These are phyloP conservation scores for Strix uralensis DNA, from an alignment of 2,113 vertebrate genomes.

Conservation along the genomic window DNA sequence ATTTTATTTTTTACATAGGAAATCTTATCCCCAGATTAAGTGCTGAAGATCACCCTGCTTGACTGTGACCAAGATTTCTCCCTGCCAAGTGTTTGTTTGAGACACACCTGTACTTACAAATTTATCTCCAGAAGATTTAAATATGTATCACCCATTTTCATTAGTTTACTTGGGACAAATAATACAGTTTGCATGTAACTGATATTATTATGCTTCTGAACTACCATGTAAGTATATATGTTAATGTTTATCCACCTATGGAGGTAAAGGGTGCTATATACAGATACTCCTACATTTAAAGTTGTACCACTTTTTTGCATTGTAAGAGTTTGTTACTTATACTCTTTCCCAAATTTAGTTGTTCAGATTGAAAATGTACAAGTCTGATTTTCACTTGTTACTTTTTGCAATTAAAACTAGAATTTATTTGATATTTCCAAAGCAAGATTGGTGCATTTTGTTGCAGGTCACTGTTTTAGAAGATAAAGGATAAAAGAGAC, in stretches of 20 bases:
- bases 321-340: not conserved
- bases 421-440: not conserved
- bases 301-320: not conserved
- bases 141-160: not conserved
- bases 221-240: not conserved
- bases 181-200: not conserved
- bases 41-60: constrained; percentile 4
- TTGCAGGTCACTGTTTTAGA: not conserved
- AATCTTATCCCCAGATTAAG: not conserved
- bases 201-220: constrained; percentile 28
- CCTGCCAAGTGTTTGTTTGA: not conserved
- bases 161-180: constrained; percentile 43
- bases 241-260: not conserved
- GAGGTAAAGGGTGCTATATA: not conserved
- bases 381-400: not conserved
- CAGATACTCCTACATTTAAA: not conserved
- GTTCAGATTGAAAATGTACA: not conserved
- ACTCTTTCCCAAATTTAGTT: not conserved
- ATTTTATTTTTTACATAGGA: not conserved
- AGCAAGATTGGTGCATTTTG: not conserved
- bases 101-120: constrained; percentile 25
- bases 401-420: not conserved
- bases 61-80: not conserved
- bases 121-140: not conserved
- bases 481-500: not conserved